Percentiles rank a stretch among this genome's conserved stretches.
Conservation (phyloP, 92 coral and sea anemone species). For the Porites evermanni region DNA sequence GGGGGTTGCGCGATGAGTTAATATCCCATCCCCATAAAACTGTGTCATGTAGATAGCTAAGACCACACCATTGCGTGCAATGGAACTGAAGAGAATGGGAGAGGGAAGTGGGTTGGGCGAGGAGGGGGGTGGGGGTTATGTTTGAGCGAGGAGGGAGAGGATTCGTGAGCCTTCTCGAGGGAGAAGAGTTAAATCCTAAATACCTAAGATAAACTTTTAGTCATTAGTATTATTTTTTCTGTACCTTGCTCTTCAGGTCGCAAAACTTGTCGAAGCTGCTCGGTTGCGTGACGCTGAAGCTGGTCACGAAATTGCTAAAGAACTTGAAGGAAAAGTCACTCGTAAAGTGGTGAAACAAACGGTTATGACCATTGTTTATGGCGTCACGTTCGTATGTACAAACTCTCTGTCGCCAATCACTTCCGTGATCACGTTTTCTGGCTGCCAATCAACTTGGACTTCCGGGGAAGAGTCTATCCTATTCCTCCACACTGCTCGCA, state of each 20-base stretch:
- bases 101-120: too few species aligned
- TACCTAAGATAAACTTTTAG: too few species aligned
- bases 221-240: not conserved
- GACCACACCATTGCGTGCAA: too few species aligned
- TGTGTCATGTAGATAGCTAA: too few species aligned
- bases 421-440: slow-evolving; percentile 94
- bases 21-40: too few species aligned
- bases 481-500: slow-evolving; percentile 98
- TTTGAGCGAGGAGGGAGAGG: too few species aligned
- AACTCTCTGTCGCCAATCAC: slow-evolving; percentile 97
- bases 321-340: slow-evolving; percentile 93
- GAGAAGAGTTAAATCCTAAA: too few species aligned
- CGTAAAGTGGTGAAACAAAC: slow-evolving; percentile 97
- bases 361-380: slow-evolving; percentile 97
- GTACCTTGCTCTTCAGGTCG: slow-evolving; percentile 54
- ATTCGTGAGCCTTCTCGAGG: too few species aligned
- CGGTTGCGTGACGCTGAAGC: slow-evolving; percentile 84
- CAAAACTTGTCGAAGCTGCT: slow-evolving; percentile 91
- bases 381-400: slow-evolving; percentile 97
- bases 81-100: too few species aligned
- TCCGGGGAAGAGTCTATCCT: slow-evolving; percentile 98
- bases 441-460: slow-evolving; percentile 98
- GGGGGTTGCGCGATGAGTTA: too few species aligned
- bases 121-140: too few species aligned
- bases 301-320: slow-evolving; percentile 89